phyloP scores from a whole-genome alignment of 2,797 vertebrate species.

The Etheostoma perlongum region DNA sequence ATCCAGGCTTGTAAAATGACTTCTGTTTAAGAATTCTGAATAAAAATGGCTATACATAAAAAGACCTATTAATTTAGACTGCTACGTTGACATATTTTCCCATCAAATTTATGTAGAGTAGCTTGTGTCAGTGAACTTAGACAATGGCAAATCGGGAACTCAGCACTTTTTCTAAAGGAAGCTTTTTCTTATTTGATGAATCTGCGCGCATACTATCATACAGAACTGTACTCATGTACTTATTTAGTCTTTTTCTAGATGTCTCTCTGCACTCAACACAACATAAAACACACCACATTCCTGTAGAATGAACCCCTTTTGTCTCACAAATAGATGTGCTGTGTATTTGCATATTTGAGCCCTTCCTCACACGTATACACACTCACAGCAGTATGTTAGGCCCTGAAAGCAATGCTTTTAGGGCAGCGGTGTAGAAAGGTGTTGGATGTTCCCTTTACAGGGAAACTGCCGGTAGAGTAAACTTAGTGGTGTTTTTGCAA shows the following conservation, averaged over 20 bases:
- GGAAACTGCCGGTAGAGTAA: background rate
- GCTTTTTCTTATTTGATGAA: slow-evolving; percentile 41
- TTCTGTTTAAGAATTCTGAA: slow-evolving; percentile 67
- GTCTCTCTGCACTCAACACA: slow-evolving; percentile 6
- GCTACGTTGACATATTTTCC: slow-evolving; percentile 61
- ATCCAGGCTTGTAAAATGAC: slow-evolving; percentile 59
- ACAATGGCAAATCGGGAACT: slow-evolving; percentile 54
- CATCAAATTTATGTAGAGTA: slow-evolving; percentile 51
- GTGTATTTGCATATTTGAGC: slow-evolving; percentile 19
- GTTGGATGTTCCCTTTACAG: slow-evolving; percentile 43
- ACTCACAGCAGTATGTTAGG: background rate
- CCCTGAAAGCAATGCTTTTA: slow-evolving; percentile 62
- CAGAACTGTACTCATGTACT: background rate
- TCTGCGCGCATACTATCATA: background rate
- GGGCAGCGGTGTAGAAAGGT: slow-evolving; percentile 55
- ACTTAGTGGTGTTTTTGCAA: slow-evolving; percentile 47
- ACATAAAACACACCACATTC: slow-evolving; percentile 11
- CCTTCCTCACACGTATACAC: slow-evolving; percentile 4
- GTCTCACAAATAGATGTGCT: slow-evolving; percentile 42
- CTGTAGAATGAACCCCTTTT: slow-evolving; percentile 32
- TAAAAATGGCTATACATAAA: slow-evolving; percentile 52
- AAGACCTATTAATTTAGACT: slow-evolving; percentile 52
- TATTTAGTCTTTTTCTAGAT: slow-evolving; percentile 1
- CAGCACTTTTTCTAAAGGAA: slow-evolving; percentile 63
- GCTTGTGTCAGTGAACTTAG: slow-evolving; percentile 56